A percentile compares a stretch with the other conserved stretches of the same genome.
Evolutionary conservation across 2,888 invertebrate species (phyloP).

Genomic region (Odontothrips loti): DNA sequence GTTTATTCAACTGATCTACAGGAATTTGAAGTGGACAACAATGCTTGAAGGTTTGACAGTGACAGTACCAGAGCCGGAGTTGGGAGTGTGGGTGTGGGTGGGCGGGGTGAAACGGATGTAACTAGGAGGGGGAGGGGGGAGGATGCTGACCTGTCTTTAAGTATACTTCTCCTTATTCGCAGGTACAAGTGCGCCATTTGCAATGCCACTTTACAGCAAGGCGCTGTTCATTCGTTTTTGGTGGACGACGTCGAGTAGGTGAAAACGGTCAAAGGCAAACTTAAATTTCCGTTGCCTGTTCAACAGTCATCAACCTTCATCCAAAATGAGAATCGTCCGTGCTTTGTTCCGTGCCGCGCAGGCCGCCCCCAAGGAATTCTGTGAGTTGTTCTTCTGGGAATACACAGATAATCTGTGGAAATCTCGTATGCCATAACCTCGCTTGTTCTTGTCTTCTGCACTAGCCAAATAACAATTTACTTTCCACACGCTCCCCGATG

Average conservation of each 20-base stretch:
- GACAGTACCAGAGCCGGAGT: no score
- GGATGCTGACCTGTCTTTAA: no score
- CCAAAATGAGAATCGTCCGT: not conserved
- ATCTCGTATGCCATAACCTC: not conserved
- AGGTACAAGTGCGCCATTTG: no score
- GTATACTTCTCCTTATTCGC: no score
- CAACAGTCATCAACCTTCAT: not conserved
- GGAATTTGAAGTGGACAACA: no score
- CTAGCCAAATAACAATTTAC: not conserved
- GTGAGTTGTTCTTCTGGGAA: not conserved
- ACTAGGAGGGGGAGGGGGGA: no score
- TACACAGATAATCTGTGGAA: not conserved
- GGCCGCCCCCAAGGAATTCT: not conserved
- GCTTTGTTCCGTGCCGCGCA: not conserved
- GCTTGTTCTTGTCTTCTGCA: not conserved
- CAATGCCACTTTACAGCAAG: not conserved
- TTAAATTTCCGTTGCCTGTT: not conserved
- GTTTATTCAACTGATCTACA: no score
- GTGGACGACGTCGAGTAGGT: not conserved
- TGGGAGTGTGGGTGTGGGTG: no score
- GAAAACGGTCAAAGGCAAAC: conserved; percentile 13
- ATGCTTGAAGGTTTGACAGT: no score
- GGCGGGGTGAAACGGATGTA: no score
- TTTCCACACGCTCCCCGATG: not conserved
- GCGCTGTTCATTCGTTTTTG: not conserved